Evolutionary conservation across 2,113 vertebrate species (phyloP).

Genomic region (Empidonax alnorum): DNA sequence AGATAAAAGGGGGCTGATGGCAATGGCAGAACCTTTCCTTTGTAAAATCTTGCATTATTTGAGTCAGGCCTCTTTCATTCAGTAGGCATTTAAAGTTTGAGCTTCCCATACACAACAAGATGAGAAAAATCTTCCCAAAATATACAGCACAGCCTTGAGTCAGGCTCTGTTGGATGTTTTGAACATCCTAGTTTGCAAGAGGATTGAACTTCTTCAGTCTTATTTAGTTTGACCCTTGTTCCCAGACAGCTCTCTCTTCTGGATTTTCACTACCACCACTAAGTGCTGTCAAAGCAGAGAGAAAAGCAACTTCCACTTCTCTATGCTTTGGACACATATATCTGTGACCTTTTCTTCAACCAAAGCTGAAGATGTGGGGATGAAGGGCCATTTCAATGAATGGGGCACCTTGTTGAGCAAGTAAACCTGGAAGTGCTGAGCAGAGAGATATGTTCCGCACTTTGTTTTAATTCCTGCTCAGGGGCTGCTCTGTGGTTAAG

Average conservation of each 20-base stretch:
- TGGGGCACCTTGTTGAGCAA: background rate
- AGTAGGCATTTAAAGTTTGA: background rate
- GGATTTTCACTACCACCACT: rapidly evolving
- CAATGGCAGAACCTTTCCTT: background rate
- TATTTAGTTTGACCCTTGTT: background rate
- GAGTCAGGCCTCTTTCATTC: background rate
- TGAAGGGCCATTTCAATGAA: background rate
- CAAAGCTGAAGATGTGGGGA: background rate
- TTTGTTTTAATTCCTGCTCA: background rate
- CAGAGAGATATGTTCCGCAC: background rate
- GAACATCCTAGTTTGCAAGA: background rate
- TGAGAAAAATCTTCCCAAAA: background rate
- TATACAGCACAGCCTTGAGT: rapidly evolving
- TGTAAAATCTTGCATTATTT: background rate
- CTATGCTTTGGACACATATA: background rate
- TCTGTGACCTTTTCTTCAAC: background rate
- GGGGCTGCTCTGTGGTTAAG: background rate
- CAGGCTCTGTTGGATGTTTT: background rate
- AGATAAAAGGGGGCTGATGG: background rate
- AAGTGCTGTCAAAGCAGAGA: background rate
- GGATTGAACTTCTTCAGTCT: background rate
- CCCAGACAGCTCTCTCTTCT: background rate
- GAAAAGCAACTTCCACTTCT: background rate
- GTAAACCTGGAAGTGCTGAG: background rate
- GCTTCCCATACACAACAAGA: background rate